Base-by-base conservation (phyloP, 2,797 vertebrate species). In the Anolis apletophallus region DNA sequence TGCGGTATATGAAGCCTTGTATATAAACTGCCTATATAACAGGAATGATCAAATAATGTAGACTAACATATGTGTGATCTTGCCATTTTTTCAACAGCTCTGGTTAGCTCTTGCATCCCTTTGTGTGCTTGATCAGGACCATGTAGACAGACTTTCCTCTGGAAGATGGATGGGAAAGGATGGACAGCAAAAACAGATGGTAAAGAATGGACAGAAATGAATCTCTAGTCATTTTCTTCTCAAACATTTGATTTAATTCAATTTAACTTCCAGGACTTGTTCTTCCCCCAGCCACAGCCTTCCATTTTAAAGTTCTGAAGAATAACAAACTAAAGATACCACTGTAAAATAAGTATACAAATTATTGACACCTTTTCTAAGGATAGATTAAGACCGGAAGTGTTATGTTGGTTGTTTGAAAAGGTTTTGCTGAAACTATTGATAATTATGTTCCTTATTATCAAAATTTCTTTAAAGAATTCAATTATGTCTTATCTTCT, bases 161-260 rank as follows among this genome's bases (percentile, higher is more conserved):
- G 99, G 99, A 81, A 98, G 99, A 88, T 99, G 99, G 99, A 99
- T 99, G 99, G 98, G 99, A 86, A 99, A 99, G 94, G 99, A 99
- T 0, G 99, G 99, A 64, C 99, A 99, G 83, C 99, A 99, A 95
- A 99, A 99, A 90, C 99, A 99, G 95, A 99, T 99, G 99, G 99
- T 99, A 93, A 96, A 81, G 3, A 95, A 88, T 11, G 17, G 84
- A 2, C 5, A 14, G 75, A 88, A 91, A 54, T 14, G 0, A 40
- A 0, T 54, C 40, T 54, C 40, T 80, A 50, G 36, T 68, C 46
- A 11, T 16, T 80, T 61, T 50, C 40, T 29, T 19, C 64, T 52
- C 54, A 80, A 8, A 3, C 19, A 21, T 50, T 46, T 50, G 12
- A 32, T 73, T 26, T 46, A 17, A 64, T 50, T 61, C 36, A 73